Percentiles rank a stretch among this genome's conserved stretches.
These are phyloP conservation scores for Zoroaster sp. DNA, from an alignment of 53 echinoderm and acorn worm species.

Conservation along the genomic window DNA sequence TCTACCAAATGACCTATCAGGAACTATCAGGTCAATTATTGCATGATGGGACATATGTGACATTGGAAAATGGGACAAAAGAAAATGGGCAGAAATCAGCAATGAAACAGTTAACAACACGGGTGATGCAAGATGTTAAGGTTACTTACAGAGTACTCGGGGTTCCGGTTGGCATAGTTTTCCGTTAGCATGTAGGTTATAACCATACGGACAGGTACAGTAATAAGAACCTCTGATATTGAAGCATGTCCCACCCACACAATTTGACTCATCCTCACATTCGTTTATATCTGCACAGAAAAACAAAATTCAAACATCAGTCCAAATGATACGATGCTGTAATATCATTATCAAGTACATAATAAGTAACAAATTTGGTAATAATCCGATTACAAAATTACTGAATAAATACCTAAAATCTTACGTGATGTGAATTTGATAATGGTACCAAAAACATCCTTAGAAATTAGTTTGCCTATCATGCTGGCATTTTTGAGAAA, in stretches of 20 bases:
- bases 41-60: too few species aligned
- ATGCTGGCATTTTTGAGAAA: background rate
- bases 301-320: background rate
- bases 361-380: background rate
- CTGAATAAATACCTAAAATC: too few species aligned
- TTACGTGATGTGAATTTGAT: too few species aligned
- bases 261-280: slow-evolving; percentile 64
- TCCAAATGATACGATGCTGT: background rate
- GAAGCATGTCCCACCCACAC: slow-evolving; percentile 70
- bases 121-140: background rate
- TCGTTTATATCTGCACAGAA: slow-evolving; percentile 75
- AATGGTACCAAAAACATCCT: too few species aligned
- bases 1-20: too few species aligned
- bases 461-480: background rate
- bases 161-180: slow-evolving; percentile 79
- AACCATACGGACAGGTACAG: slow-evolving; percentile 70
- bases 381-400: too few species aligned
- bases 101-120: too few species aligned
- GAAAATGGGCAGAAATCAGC: too few species aligned
- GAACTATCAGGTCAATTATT: too few species aligned
- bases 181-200: slow-evolving; percentile 70
- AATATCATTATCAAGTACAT: background rate
- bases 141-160: slow-evolving; percentile 65
- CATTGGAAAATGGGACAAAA: too few species aligned
- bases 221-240: slow-evolving; percentile 72